Base-by-base conservation (phyloP, 2,888 invertebrate genomes). In the Morpho deidamia region DNA sequence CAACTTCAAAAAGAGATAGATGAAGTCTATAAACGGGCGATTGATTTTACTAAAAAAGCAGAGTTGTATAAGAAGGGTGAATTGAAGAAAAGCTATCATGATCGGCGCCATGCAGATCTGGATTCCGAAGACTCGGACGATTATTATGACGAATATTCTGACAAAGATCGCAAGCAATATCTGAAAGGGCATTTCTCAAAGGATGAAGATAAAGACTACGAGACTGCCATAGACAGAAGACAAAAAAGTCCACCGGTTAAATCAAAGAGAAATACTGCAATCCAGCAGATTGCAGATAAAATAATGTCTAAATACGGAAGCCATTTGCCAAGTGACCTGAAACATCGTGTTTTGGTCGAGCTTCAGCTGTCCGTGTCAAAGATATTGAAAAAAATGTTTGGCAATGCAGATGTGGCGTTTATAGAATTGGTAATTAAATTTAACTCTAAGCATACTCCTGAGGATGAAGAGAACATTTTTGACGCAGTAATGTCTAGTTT, bases 401-500 rank as follows among this genome's bases (percentile, higher is more conserved):
- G 75, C 1, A 65, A 73, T n/a, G 60, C 66, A 23, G 85, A 87
- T 33, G 73, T 81, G 0, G 76, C 86, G 2, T 83, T 76, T 56
- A 84, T 84, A 37, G 85, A 86, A 60, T 73, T 82, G 34, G 70
- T 84, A 11, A 70, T 81, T 38, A 81, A 80, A 58, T 87, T 81
- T 61, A 76, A 81, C 49, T 71, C 80, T 8, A 78, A 68, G 56
- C 75, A 78, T 55, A 66, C 64, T 37, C 53, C 58, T 0, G 71
- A 71, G 11, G 78, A 78, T 1, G 78, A 82, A 55, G 71, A 72
- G 59, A 77, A 74, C 55, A 71, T 88, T 40, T 72, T 82, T 55
- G 65, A 72, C 33, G 76, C 78, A 1, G 78, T 81, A 8, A 64
- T 82, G 61, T 56, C 71, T 2, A 71, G 73, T 50, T 71, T 84